These are phyloP conservation scores for Clupea harengus DNA, from an alignment of 2,113 vertebrate species.

Conservation along the genomic window DNA sequence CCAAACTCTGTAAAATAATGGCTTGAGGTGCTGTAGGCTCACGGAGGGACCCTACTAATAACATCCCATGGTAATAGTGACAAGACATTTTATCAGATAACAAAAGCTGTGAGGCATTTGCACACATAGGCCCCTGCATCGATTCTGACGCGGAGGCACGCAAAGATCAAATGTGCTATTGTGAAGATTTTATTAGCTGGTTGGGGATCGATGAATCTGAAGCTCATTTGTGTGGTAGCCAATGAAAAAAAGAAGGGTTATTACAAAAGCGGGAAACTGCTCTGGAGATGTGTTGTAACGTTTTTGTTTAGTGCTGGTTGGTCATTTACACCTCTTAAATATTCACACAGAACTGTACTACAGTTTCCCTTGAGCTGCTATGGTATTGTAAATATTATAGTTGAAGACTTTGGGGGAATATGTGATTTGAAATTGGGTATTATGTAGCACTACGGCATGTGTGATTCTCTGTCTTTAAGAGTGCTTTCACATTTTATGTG, in stretches of 20 bases:
- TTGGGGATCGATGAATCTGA: conserved; percentile 33
- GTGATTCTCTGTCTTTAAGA: not conserved
- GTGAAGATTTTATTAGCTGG: conserved; percentile 32
- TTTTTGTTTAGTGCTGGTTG: not conserved
- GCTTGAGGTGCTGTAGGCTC: not conserved
- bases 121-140: conserved; percentile 12
- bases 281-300: not conserved
- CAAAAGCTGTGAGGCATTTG: conserved; percentile 22
- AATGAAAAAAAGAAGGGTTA: conserved; percentile 33
- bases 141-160: conserved; percentile 25
- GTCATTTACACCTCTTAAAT: not conserved
- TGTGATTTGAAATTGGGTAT: not conserved
- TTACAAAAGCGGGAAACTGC: not conserved
- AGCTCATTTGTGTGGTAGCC: conserved; percentile 30
- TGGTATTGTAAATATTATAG: not conserved
- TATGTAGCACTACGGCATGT: not conserved
- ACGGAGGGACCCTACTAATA: not conserved
- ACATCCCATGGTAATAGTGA: conserved; percentile 10
- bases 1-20: not conserved
- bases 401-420: not conserved
- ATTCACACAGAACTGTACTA: not conserved
- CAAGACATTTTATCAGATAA: conserved; percentile 25
- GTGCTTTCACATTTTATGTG: not conserved
- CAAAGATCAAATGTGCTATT: conserved; percentile 42
- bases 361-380: not conserved